These are phyloP conservation scores for Trachythela sp. DNA, from an alignment of 64 coral and sea anemone species.

Conservation along the genomic window DNA sequence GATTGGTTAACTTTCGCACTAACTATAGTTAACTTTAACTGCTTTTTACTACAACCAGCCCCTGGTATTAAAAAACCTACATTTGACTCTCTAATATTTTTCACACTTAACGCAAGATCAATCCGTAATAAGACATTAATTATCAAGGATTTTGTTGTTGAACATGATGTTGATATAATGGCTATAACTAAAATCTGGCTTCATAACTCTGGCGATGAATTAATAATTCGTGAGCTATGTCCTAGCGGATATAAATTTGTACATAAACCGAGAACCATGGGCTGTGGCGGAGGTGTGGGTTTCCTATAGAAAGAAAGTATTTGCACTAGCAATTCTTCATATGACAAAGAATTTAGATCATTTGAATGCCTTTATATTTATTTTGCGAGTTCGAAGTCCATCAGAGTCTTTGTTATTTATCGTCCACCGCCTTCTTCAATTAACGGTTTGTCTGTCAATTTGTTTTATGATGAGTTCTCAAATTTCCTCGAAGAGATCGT, in stretches of 20 bases:
- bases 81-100: conserved; percentile 16
- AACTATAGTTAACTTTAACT: no score
- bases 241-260: background rate
- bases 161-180: conserved; percentile 35
- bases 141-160: conserved; percentile 48
- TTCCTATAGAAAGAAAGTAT: conserved; percentile 27
- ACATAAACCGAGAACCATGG: background rate
- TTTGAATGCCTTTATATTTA: background rate
- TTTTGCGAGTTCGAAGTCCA: background rate
- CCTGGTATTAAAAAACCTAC: no score
- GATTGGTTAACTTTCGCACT: no score
- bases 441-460: background rate
- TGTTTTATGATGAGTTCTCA: background rate
- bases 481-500: conserved; percentile 29
- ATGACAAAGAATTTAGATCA: background rate
- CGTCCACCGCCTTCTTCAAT: conserved; percentile 4
- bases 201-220: background rate
- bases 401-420: conserved; percentile 10
- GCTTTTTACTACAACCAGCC: no score
- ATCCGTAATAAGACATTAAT: conserved; percentile 40
- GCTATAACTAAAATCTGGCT: no score
- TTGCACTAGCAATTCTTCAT: background rate
- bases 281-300: conserved; percentile 28
- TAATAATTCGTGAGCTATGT: background rate
- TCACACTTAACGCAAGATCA: conserved; percentile 37